phyloP scores from a whole-genome alignment of 2,888 invertebrate species.

The Schrankia costaestrigalis region DNA sequence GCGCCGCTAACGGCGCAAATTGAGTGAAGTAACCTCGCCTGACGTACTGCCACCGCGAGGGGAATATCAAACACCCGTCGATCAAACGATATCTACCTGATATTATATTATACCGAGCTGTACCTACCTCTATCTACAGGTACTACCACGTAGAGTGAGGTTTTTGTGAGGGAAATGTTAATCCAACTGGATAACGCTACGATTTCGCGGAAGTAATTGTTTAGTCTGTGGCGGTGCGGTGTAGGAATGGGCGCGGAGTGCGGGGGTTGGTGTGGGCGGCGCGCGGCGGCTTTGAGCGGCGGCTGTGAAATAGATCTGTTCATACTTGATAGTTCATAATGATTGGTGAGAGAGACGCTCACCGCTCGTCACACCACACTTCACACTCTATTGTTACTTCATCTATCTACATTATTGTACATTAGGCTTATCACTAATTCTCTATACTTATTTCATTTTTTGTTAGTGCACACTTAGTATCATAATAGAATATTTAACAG shows the following conservation, averaged over 20 bases:
- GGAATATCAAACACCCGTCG: conserved; percentile 28
- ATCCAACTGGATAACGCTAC: conserved; percentile 4
- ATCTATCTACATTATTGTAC: too few species aligned
- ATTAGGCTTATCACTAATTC: too few species aligned
- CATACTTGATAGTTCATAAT: conserved; percentile 66
- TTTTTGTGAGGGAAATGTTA: conserved; percentile 1
- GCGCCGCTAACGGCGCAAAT: conserved; percentile 66
- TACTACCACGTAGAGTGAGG: conserved; percentile 29
- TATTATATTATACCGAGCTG: conserved; percentile 27
- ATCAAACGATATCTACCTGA: conserved; percentile 35
- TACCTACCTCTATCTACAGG: too few species aligned
- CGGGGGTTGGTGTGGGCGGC: conserved; percentile 15
- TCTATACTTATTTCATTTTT: too few species aligned
- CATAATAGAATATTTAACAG: too few species aligned
- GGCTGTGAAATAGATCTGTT: conserved; percentile 64
- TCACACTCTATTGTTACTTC: too few species aligned
- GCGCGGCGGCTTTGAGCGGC: conserved; percentile 46
- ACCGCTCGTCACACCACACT: too few species aligned
- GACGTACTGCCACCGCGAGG: conserved; percentile 20
- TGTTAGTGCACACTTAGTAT: too few species aligned
- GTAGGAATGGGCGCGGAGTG: conserved; percentile 15
- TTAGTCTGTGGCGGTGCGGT: conserved; percentile 30
- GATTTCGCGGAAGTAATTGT: conserved; percentile 7
- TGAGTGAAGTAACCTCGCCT: conserved; percentile 61
- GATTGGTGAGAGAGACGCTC: conserved; percentile 45